A percentile compares a stretch with the other conserved stretches of the same genome.
phyloP scores from a whole-genome alignment of 2,888 invertebrate genomes.

The Torymus texanus region DNA sequence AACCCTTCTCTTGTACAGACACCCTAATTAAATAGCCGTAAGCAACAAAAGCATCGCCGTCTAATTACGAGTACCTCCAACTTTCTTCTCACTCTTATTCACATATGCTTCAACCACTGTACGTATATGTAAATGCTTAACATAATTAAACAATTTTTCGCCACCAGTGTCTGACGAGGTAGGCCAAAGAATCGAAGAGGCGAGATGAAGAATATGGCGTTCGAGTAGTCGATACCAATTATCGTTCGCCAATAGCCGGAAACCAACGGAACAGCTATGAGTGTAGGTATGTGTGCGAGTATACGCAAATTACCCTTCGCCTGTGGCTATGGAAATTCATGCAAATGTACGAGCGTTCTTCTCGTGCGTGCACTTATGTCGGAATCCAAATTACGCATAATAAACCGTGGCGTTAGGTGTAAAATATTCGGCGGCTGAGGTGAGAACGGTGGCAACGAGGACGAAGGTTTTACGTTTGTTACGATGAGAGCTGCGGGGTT shows the following conservation, averaged over 20 bases:
- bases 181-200: neutral
- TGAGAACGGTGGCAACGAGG: neutral
- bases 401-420: conserved; percentile 32
- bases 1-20: too few relatives aligned
- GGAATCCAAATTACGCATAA: conserved; percentile 39
- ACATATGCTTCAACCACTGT: too few relatives aligned
- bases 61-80: too few relatives aligned
- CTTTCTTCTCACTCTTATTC: too few relatives aligned
- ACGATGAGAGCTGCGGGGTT: too few relatives aligned
- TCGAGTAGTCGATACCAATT: conserved; percentile 56
- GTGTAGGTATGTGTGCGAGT: neutral
- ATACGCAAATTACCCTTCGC: neutral
- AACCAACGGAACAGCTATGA: conserved; percentile 26
- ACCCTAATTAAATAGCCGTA: too few relatives aligned
- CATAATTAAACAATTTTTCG: conserved; percentile 16
- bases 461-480: too few relatives aligned
- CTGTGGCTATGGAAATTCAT: conserved; percentile 41
- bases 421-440: conserved; percentile 23
- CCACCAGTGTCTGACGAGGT: neutral
- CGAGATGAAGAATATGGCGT: conserved; percentile 13
- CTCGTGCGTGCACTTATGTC: conserved; percentile 30
- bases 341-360: conserved; percentile 25
- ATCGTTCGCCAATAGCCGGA: conserved; percentile 53
- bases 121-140: too few relatives aligned
- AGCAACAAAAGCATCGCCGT: too few relatives aligned